A percentile compares a stretch with the other conserved stretches of the same genome.
Evolutionary conservation across 2,113 vertebrate species (phyloP).

Genomic region (Macrotis lagotis): DNA sequence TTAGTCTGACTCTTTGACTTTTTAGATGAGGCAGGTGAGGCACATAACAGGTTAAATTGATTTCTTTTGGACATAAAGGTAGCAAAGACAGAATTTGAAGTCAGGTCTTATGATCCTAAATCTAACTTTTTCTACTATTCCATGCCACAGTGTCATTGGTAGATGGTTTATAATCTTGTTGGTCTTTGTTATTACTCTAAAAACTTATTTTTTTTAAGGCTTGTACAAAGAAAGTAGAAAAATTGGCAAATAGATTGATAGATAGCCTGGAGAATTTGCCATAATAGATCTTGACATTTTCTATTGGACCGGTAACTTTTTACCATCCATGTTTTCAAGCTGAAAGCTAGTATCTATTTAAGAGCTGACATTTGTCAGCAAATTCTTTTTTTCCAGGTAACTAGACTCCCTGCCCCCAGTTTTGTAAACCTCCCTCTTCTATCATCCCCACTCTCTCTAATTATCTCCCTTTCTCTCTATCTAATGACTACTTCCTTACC

Average conservation of each 20-base stretch:
- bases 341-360: constrained; percentile 26
- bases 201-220: constrained; percentile 31
- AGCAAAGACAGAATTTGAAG: no score
- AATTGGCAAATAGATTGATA: constrained; percentile 49
- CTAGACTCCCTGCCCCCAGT: not conserved
- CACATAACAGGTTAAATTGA: no score
- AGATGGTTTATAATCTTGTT: not conserved
- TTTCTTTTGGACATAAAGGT: no score
- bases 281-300: constrained; percentile 45
- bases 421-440: constrained; percentile 12
- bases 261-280: constrained; percentile 25
- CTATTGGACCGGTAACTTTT: constrained; percentile 44
- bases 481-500: no score
- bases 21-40: no score
- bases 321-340: constrained; percentile 40
- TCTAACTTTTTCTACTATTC: no score
- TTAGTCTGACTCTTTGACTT: no score
- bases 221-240: constrained; percentile 10
- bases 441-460: no score
- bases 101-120: no score
- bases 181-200: constrained; percentile 21
- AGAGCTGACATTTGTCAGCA: constrained; percentile 18
- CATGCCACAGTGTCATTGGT: not conserved
- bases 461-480: no score
- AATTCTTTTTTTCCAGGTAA: constrained; percentile 9